These are phyloP conservation scores for Keiferia lycopersicella DNA, from an alignment of 2,888 invertebrate genomes.

Conservation along the genomic window DNA sequence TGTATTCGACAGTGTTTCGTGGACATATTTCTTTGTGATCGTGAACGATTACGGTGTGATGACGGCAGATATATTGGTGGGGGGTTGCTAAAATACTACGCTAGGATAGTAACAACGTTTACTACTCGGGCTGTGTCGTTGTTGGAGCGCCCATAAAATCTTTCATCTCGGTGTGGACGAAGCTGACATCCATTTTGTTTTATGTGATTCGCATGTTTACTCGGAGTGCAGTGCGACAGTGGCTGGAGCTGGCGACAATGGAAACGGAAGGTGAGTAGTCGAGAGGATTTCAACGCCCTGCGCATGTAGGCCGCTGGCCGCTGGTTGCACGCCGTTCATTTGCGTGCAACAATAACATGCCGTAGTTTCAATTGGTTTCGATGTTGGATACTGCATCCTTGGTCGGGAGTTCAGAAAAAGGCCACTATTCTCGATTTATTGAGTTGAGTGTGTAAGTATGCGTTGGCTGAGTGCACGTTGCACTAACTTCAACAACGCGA, in stretches of 20 bases:
- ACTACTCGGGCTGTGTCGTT: constrained; percentile 68
- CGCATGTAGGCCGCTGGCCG: constrained; percentile 69
- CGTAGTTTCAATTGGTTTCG: neutral
- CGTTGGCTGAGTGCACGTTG: neutral
- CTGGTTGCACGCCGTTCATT: constrained; percentile 32
- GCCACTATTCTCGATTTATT: neutral
- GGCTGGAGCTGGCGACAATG: constrained; percentile 65
- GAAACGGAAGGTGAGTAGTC: constrained; percentile 74
- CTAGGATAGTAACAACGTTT: constrained; percentile 79
- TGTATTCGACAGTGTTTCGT: constrained; percentile 54
- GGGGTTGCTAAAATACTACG: constrained; percentile 81
- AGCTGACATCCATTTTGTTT: constrained; percentile 79
- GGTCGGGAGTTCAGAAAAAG: too few relatives aligned
- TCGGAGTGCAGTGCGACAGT: constrained; percentile 46
- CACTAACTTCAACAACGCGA: neutral
- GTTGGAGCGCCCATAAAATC: constrained; percentile 68
- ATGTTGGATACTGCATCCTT: neutral
- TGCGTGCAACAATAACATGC: constrained; percentile 61
- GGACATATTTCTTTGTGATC: constrained; percentile 62
- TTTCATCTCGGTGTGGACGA: constrained; percentile 71
- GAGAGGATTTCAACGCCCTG: constrained; percentile 56
- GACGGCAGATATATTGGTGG: constrained; percentile 74
- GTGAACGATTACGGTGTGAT: constrained; percentile 63
- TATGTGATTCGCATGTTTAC: constrained; percentile 77
- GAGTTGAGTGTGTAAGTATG: neutral